A percentile compares a stretch with the other conserved stretches of the same genome.
These are phyloP conservation scores for Amiota communis DNA, from an alignment of 2,888 invertebrate species.

Conservation along the genomic window DNA sequence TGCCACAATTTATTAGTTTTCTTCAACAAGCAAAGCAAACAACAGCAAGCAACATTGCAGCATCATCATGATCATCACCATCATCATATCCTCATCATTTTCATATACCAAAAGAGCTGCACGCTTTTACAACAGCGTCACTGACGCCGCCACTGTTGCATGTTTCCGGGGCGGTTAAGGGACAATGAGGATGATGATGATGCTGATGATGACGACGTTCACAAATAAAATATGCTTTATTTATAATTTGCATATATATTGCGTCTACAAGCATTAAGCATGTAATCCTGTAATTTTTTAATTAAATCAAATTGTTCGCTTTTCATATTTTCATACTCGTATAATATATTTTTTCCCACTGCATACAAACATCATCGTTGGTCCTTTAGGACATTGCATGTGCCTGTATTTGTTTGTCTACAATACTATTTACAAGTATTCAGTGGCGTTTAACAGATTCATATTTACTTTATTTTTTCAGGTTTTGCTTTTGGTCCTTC, in stretches of 20 bases:
- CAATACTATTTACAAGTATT: too few relatives aligned
- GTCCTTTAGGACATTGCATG: background rate
- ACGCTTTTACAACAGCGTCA: slow-evolving; percentile 18
- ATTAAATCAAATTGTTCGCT: slow-evolving; percentile 64
- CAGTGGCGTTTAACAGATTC: background rate
- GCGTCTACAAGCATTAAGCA: slow-evolving; percentile 65
- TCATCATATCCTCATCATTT: slow-evolving; percentile 38
- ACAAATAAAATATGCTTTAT: slow-evolving; percentile 65
- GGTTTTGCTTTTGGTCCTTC: background rate
- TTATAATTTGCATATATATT: slow-evolving; percentile 69
- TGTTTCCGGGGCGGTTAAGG: slow-evolving; percentile 52
- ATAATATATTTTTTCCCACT: slow-evolving; percentile 23
- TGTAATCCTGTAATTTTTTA: slow-evolving; percentile 70
- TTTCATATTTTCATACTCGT: background rate
- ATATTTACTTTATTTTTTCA: slow-evolving; percentile 3
- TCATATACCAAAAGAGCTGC: background rate
- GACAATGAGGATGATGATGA: slow-evolving; percentile 42
- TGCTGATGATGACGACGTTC: slow-evolving; percentile 34
- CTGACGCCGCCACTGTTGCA: slow-evolving; percentile 48
- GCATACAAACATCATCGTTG: background rate
- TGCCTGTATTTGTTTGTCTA: background rate
- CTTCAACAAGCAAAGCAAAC: slow-evolving; percentile 52
- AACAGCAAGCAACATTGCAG: slow-evolving; percentile 36
- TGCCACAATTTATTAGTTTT: slow-evolving; percentile 67
- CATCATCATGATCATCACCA: slow-evolving; percentile 43